Conservation (phyloP, 2,888 invertebrate genomes). For the Lysandra coridon region DNA sequence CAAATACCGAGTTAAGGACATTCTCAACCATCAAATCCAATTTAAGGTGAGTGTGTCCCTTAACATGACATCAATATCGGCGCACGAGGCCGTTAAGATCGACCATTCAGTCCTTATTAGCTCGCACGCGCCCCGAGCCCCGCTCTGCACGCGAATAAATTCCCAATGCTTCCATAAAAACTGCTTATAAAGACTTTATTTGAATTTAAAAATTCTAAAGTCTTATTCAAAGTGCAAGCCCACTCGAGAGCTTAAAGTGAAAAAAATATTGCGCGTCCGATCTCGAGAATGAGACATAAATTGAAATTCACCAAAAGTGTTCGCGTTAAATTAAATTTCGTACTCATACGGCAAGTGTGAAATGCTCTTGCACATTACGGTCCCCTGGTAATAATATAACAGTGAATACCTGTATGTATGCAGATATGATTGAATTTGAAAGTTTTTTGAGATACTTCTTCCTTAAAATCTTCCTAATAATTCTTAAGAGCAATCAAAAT, state of each 20-base stretch:
- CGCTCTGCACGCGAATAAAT: conserved; percentile 75
- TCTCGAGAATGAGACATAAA: conserved; percentile 70
- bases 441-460: not conserved
- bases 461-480: not conserved
- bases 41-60: conserved; percentile 61
- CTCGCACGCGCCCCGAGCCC: conserved; percentile 69
- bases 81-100: conserved; percentile 62
- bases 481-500: not conserved
- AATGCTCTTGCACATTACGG: not conserved
- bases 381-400: not conserved
- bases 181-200: conserved; percentile 77
- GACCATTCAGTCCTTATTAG: conserved; percentile 73
- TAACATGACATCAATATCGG: conserved; percentile 59
- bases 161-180: conserved; percentile 73
- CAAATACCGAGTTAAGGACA: conserved; percentile 24
- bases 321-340: conserved; percentile 17
- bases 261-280: conserved; percentile 64
- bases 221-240: conserved; percentile 67
- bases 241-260: conserved; percentile 73
- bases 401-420: not conserved
- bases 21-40: conserved; percentile 43
- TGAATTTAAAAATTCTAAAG: conserved; percentile 74
- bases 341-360: not conserved
- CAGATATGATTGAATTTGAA: not conserved
- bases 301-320: conserved; percentile 52